A percentile compares a stretch with the other conserved stretches of the same genome.
phyloP scores from a whole-genome alignment of 2,797 vertebrate species.

The Phoeniculus purpureus region DNA sequence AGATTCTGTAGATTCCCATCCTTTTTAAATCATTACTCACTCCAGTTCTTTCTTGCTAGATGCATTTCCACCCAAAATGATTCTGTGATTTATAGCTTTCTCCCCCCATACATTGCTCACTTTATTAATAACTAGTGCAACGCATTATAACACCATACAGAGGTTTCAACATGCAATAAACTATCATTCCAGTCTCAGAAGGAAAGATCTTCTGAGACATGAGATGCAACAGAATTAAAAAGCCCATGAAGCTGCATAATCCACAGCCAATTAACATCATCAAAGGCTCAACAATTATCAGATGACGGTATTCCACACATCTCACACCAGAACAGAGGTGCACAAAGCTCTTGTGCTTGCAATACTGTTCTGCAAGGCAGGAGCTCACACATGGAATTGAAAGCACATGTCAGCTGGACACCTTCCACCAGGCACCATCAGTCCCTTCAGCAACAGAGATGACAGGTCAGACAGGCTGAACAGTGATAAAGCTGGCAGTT shows the following conservation, averaged over 20 bases:
- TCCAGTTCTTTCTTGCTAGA: background rate
- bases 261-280: background rate
- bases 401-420: background rate
- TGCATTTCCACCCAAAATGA: background rate
- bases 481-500: background rate
- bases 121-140: background rate
- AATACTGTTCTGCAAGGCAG: background rate
- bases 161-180: background rate
- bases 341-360: background rate
- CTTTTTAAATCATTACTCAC: background rate
- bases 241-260: background rate
- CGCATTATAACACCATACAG: background rate
- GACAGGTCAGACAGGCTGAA: background rate
- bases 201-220: background rate
- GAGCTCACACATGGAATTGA: background rate
- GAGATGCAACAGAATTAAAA: background rate
- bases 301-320: background rate
- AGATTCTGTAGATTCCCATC: background rate
- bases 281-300: background rate
- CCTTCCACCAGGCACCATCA: background rate
- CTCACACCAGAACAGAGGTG: background rate
- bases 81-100: background rate
- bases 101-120: background rate
- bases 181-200: background rate
- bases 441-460: background rate